Base-by-base conservation (phyloP, 2,797 vertebrate genomes). In the Pogonophryne albipinna region DNA sequence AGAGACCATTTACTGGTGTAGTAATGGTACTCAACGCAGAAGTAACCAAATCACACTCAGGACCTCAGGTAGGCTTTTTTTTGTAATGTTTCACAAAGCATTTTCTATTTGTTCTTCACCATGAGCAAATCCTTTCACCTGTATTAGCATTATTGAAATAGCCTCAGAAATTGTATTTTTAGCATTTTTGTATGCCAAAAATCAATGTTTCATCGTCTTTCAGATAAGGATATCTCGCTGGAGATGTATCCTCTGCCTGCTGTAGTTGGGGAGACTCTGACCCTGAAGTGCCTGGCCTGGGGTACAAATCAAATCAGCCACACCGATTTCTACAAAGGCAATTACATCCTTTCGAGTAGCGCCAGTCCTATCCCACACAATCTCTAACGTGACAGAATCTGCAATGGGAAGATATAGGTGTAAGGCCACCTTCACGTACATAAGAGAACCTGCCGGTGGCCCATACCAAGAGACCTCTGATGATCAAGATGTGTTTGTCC, bases 331-430 rank as follows among this genome's bases (percentile, higher is more conserved):
- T 87, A 70, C 34, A 85, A 60, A 71, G 0, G 79, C 2, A 0
- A 8, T 0, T 0, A 0, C 0, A 0, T 0, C 0, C 0, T 91
- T 12, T 0, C 0, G 0, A 0, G 0, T 0, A 0, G 1, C 6
- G 0, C 0, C 0, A 0, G 0, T 2, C 0, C 19, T 4, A 44
- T n/a, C 0, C 2, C 12, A 55, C 52, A 0, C 0, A 1, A 79
- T 92, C 42, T 0, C 1, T 0, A 0, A 0, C 0, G 79, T 86
- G 62, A 49, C 2, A 10, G 3, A 61, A 10, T 2, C 13, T 2
- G 0, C 4, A 2, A 0, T 0, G 4, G 90, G 86, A 6, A 6
- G 0, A 0, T 92, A 92, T 46, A 65, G 12, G 19, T 92, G 92
- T 71, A 0, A 3, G 0, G 87, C 76, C 51, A 83, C 14, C 12